Conservation (phyloP, 2,797 vertebrate species). For the Antrozous pallidus region DNA sequence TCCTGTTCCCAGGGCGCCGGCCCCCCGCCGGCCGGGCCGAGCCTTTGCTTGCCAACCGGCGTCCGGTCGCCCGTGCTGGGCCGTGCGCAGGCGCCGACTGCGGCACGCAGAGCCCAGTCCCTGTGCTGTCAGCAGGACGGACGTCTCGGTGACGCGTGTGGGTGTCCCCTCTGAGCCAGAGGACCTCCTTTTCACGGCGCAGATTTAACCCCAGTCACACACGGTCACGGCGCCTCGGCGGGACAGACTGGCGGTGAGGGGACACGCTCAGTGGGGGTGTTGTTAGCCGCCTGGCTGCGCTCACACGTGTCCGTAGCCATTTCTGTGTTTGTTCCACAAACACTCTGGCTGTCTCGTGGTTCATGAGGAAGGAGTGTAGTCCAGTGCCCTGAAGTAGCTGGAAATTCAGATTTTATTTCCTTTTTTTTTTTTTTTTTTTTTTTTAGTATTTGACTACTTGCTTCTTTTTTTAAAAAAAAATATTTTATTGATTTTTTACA, state of each 20-base stretch:
- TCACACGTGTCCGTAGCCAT: constrained; percentile 6
- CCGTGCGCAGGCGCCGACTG: not conserved
- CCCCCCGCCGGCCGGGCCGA: no score
- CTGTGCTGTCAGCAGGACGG: not conserved
- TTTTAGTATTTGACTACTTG: not conserved
- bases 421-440: not conserved
- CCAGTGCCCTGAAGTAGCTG: not conserved
- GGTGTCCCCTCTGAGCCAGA: constrained; percentile 9
- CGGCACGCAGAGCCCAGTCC: not conserved
- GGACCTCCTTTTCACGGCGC: not conserved
- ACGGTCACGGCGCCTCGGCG: constrained; percentile 59
- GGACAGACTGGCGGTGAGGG: constrained; percentile 72
- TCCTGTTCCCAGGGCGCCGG: no score
- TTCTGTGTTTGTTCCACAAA: constrained; percentile 38
- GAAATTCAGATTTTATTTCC: not conserved
- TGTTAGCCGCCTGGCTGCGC: not conserved
- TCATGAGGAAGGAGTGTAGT: not conserved
- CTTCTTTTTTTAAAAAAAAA: no score
- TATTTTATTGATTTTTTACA: no score
- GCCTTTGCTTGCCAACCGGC: constrained; percentile 15
- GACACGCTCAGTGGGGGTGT: constrained; percentile 70
- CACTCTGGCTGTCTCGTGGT: not conserved
- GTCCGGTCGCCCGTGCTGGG: not conserved
- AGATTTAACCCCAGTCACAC: not conserved
- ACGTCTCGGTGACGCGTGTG: not conserved